Percentiles rank a stretch among this genome's conserved stretches.
Conservation (phyloP, 2,888 invertebrate genomes). For the Trichopria drosophilae region DNA sequence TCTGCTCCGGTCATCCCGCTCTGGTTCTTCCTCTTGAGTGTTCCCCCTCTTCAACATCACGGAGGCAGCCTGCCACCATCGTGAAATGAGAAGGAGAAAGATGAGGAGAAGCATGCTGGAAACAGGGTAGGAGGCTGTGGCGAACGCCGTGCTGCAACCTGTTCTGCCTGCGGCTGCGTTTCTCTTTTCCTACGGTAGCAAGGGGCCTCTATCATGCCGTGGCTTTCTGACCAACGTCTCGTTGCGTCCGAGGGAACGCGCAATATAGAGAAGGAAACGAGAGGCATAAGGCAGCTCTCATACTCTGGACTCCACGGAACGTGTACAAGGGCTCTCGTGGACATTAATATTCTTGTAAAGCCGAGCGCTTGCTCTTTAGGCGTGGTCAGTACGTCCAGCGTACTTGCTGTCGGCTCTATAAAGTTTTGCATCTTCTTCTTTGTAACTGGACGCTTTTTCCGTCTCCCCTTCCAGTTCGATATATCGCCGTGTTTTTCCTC, state of each 20-base stretch:
- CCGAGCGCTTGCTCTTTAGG: conserved; percentile 33
- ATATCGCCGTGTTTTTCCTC: conserved; percentile 2
- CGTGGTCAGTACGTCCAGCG: conserved; percentile 28
- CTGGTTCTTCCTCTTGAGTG: conserved; percentile 14
- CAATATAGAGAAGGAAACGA: conserved; percentile 2
- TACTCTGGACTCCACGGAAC: conserved; percentile 7
- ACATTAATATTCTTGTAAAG: conserved; percentile 45
- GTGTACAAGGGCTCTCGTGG: conserved; percentile 31
- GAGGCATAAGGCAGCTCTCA: conserved; percentile 15
- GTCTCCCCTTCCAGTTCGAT: conserved; percentile 17
- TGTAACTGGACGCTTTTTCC: conserved; percentile 4
- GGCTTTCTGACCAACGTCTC: neutral
- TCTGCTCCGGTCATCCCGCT: conserved; percentile 2
- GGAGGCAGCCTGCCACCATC: conserved; percentile 3
- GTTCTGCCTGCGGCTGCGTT: conserved; percentile 49
- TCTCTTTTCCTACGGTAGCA: conserved; percentile 50
- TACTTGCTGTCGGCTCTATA: neutral
- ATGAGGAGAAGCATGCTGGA: conserved; percentile 4
- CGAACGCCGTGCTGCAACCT: conserved; percentile 44
- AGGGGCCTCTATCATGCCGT: conserved; percentile 40
- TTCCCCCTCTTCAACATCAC: too few relatives aligned
- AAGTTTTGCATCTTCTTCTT: conserved; percentile 10
- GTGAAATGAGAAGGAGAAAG: conserved; percentile 20
- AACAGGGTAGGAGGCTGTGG: conserved; percentile 12
- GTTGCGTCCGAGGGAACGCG: conserved; percentile 2